Evolutionary conservation across 2,888 invertebrate species (phyloP), one percentile per base, ranked within the genome.

Genomic region (Drosophila borealis): DNA sequence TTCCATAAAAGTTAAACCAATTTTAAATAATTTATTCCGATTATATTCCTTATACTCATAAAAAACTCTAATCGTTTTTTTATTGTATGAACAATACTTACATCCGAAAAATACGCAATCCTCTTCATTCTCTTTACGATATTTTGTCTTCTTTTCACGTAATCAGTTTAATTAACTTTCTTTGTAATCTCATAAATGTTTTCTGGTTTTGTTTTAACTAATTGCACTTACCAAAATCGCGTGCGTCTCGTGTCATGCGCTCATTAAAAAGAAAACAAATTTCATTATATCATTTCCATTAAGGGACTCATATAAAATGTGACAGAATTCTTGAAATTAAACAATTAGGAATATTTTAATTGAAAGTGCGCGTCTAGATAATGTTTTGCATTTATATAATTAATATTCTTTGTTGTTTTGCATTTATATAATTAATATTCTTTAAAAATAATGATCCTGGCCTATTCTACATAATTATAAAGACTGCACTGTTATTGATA

Each of bases 161-260:
- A 46, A 42, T 53, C 19, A 61, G 51, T 59, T 50, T 29, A 11
- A 17, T 44, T 48, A 29, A 8, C 10, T 36, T 45, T 37, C 34
- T 67, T 53, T 70, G 60, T 67, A 80, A 71, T 78, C 41, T 57
- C 48, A 19, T 21, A 63, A 77, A 63, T 68, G 60, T 41, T 68
- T 68, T 46, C 21, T 61, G 5, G 36, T 65, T 65, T 41, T 60
- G 50, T 48, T 74, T 70, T 59, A 50, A 49, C 44, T 79, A 76
- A 76, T 76, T 79, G 36, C 65, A 42, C 37, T 64, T 65, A 59
- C 21, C 9, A 25, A 34, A 41, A 55, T 78, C 36, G 74, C 74
- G 79, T 70, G 78, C 21, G 41, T 37, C 57, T 62, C 62, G 19
- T 67, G 63, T 54, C 60, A 46, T 44, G 55, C 10, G 60, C 42